These are phyloP conservation scores for Eriosoma lanigerum DNA, from an alignment of 1,140 invertebrate species.

Conservation along the genomic window DNA sequence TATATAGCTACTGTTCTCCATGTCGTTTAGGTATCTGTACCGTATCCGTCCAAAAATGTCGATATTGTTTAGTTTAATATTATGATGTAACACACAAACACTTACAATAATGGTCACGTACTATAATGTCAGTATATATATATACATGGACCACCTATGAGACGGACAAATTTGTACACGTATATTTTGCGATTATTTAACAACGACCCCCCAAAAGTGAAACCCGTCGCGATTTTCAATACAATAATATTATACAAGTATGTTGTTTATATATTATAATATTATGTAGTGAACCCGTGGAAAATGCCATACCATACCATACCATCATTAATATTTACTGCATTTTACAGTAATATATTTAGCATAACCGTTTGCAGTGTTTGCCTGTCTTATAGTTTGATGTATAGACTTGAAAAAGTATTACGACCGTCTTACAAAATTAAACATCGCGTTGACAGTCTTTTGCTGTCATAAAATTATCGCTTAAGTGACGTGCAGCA, in stretches of 20 bases:
- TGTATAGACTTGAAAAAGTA: too few relatives aligned
- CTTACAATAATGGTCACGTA: background rate
- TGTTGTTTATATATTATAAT: background rate
- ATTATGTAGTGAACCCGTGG: too few relatives aligned
- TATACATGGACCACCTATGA: background rate
- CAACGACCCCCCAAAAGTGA: background rate
- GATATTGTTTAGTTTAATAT: background rate
- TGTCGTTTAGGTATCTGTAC: background rate
- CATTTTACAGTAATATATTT: too few relatives aligned
- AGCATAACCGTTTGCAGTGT: too few relatives aligned
- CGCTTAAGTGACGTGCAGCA: too few relatives aligned
- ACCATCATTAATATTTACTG: too few relatives aligned
- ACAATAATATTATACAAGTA: background rate
- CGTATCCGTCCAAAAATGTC: background rate
- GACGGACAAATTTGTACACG: conserved; percentile 8
- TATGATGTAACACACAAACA: conserved; percentile 6
- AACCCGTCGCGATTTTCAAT: background rate
- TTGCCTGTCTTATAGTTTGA: too few relatives aligned
- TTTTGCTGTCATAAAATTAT: too few relatives aligned
- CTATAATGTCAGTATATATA: too few relatives aligned
- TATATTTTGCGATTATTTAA: background rate
- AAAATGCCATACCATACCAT: too few relatives aligned
- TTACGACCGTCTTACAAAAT: too few relatives aligned
- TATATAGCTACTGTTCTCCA: background rate
- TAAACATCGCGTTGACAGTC: too few relatives aligned